Evolutionary conservation across 2,888 invertebrate species (phyloP).

Genomic region (Cheilosia scutellata): DNA sequence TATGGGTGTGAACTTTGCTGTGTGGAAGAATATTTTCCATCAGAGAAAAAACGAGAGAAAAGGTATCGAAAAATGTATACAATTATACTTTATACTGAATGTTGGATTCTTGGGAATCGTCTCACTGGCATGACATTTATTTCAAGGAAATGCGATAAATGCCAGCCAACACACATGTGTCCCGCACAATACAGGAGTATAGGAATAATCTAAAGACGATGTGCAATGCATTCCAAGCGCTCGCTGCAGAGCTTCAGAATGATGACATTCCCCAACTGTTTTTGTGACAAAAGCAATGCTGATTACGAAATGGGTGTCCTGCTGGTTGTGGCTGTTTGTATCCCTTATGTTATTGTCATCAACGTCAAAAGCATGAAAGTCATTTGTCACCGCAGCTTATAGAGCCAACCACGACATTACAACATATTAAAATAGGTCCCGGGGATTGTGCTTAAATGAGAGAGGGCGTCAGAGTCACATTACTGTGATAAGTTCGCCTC

Average conservation of each 20-base stretch:
- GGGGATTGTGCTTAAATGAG: constrained; percentile 13
- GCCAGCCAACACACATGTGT: constrained; percentile 22
- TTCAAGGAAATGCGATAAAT: constrained; percentile 15
- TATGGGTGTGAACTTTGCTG: constrained; percentile 30
- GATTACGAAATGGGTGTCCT: constrained; percentile 46
- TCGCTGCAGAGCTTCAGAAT: constrained; percentile 5
- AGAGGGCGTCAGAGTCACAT: constrained; percentile 24
- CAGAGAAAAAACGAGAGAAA: not conserved
- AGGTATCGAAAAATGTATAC: constrained; percentile 7
- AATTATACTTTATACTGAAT: constrained; percentile 20
- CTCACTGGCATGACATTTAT: constrained; percentile 11
- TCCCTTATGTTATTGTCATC: constrained; percentile 45
- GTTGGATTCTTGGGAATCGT: not conserved
- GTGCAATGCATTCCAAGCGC: constrained; percentile 21
- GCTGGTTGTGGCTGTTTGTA: constrained; percentile 14
- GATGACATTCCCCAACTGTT: constrained; percentile 13
- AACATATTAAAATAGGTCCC: constrained; percentile 26
- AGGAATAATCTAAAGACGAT: not conserved
- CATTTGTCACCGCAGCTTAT: constrained; percentile 60
- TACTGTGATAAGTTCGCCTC: constrained; percentile 38
- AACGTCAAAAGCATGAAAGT: constrained; percentile 54
- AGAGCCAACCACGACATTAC: constrained; percentile 40
- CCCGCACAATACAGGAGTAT: not conserved
- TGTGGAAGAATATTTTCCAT: not conserved
- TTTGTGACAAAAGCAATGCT: constrained; percentile 11